Evolutionary conservation across 2,888 invertebrate genomes (phyloP), one percentile per base, ranked within the genome.

Genomic region (Erebia aethiops): DNA sequence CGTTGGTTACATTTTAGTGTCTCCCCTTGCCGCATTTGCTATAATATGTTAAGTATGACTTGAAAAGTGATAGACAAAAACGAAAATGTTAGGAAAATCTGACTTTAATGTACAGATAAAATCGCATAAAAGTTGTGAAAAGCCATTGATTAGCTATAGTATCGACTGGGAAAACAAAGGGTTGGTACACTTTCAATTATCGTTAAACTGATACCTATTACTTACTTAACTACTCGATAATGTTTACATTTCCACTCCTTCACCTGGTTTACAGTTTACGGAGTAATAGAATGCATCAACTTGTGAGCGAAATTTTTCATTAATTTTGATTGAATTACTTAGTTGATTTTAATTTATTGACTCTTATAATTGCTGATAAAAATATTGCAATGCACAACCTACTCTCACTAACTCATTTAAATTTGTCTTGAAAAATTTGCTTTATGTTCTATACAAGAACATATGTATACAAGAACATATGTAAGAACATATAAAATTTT

Each of bases 151-250:
- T n/a, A n/a, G n/a, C n/a, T 14, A 16, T 26, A 71, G 41, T 71
- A 60, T 64, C 57, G 63, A 64, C 64, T 35, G 52, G 57, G 64
- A 56, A 67, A 71, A 67, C 58, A 63, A 57, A 16, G 71, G 57
- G 49, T 2, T 35, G 58, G 16, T 18, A 43, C 51, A 60, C 63
- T 61, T 52, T 54, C 68, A 43, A 56, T 62, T 62, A 56, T 21
- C 62, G 56, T 21, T 52, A 54, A 62, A 43, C 43, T 54, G 54
- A 54, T 41, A 41, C 46, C 16, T 5, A n/a, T n/a, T n/a, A n/a
- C n/a, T n/a, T n/a, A 62, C 46, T 60, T 60, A 60, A 0, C 41
- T 41, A 43, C 21, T 54, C n/a, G 10, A 56, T 56, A 43, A 69
- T 69, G 68, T 62, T 69, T 62, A 60, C 54, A 61, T 49, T 60